These are phyloP conservation scores for Rhynchomys soricoides DNA, from an alignment of 2,113 vertebrate genomes.

Conservation along the genomic window DNA sequence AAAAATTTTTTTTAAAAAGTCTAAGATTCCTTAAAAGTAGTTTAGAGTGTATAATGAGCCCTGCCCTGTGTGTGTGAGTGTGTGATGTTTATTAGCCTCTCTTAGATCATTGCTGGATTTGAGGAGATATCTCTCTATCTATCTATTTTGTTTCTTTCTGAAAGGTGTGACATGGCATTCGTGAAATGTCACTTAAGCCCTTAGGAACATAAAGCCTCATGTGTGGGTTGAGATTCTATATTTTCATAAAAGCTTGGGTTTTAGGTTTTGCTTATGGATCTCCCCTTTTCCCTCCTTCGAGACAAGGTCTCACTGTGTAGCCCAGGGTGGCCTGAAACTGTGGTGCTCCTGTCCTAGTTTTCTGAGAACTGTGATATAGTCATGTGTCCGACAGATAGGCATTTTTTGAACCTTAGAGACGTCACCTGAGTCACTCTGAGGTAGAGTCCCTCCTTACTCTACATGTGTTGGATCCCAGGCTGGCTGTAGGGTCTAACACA, in stretches of 20 bases:
- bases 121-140: neutral
- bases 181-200: neutral
- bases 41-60: neutral
- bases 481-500: neutral
- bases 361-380: neutral
- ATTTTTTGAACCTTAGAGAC: constrained; percentile 14
- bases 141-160: neutral
- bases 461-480: neutral
- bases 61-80: neutral
- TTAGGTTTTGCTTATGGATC: neutral
- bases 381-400: too few relatives aligned
- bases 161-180: neutral
- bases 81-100: neutral
- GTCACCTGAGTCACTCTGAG: neutral
- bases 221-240: constrained; percentile 20
- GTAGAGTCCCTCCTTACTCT: neutral
- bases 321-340: neutral
- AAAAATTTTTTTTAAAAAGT: constrained; percentile 4
- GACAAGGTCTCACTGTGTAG: neutral
- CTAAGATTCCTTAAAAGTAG: neutral
- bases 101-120: constrained; percentile 23
- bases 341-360: neutral
- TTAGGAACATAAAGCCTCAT: neutral
- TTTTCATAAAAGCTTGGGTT: neutral
- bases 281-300: neutral